phyloP scores from a whole-genome alignment of 2,888 invertebrate species.

The Ochropacha duplaris region DNA sequence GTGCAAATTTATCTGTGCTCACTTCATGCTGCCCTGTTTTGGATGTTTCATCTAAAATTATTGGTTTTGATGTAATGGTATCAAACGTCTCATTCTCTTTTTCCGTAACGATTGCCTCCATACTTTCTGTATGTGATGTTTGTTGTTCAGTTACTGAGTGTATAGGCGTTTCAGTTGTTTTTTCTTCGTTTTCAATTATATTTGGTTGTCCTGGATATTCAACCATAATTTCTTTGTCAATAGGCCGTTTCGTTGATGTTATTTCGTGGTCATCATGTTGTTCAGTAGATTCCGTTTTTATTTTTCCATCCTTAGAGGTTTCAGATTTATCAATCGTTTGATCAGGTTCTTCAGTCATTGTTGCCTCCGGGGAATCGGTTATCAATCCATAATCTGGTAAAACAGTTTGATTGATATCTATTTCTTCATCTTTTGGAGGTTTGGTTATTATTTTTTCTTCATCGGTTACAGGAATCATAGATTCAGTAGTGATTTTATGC shows the following conservation, averaged over 20 bases:
- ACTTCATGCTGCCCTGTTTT: background rate
- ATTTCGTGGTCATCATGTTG: conserved; percentile 11
- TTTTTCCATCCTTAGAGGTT: conserved; percentile 14
- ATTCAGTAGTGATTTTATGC: background rate
- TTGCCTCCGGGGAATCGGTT: background rate
- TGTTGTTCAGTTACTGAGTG: conserved; percentile 18
- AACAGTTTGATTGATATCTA: background rate
- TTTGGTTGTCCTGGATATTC: conserved; percentile 12
- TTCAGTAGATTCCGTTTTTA: conserved; percentile 13
- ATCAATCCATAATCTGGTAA: background rate
- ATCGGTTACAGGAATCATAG: background rate
- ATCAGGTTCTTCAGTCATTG: background rate
- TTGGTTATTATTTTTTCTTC: background rate
- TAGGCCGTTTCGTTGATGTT: conserved; percentile 21
- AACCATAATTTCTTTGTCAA: conserved; percentile 20
- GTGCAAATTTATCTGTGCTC: background rate
- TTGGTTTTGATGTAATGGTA: conserved; percentile 15
- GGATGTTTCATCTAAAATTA: background rate
- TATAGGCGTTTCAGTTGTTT: conserved; percentile 16
- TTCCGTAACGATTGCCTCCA: conserved; percentile 19
- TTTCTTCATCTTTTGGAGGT: conserved; percentile 12
- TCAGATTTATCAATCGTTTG: conserved; percentile 12
- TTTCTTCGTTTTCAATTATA: conserved; percentile 8
- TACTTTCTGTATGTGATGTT: conserved; percentile 18
- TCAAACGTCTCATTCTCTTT: conserved; percentile 7